A percentile compares a stretch with the other conserved stretches of the same genome.
Conservation (phyloP, 2,113 vertebrate species). For the Cololabis saira region DNA sequence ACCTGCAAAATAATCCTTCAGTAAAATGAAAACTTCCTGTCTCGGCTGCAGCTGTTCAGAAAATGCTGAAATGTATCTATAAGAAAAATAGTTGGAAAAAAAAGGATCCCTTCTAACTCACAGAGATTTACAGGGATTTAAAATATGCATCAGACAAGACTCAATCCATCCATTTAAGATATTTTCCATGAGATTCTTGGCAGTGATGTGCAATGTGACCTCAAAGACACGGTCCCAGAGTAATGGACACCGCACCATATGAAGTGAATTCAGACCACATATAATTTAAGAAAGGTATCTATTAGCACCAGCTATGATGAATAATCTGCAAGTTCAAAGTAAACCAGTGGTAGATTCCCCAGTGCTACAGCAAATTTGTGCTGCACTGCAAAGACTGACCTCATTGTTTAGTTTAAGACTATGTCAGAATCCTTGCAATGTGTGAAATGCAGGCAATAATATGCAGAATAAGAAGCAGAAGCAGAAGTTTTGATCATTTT, state of each 20-base stretch:
- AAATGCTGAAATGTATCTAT: no score
- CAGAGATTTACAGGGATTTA: neutral
- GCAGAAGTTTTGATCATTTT: no score
- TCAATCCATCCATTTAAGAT: constrained; percentile 12
- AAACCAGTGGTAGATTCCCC: constrained; percentile 9
- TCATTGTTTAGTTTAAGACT: neutral
- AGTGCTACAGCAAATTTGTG: no score
- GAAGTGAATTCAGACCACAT: constrained; percentile 46
- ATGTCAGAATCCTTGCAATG: neutral
- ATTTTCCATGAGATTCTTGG: neutral
- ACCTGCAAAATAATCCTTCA: neutral
- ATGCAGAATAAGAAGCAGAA: no score
- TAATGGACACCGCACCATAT: constrained; percentile 32
- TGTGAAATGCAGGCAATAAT: no score
- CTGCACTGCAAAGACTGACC: neutral
- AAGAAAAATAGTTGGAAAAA: no score
- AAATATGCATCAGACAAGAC: constrained; percentile 7
- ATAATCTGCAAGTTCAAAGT: constrained; percentile 51
- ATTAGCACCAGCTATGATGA: constrained; percentile 51
- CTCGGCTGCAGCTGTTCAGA: no score
- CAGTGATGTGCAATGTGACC: constrained; percentile 20
- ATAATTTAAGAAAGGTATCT: constrained; percentile 49
- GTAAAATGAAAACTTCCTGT: no score
- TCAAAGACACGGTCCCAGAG: constrained; percentile 3
- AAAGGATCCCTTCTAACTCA: no score